Percentiles rank a stretch among this genome's conserved stretches.
Evolutionary conservation across 2,888 invertebrate species (phyloP).

Genomic region (Phoronis australis): DNA sequence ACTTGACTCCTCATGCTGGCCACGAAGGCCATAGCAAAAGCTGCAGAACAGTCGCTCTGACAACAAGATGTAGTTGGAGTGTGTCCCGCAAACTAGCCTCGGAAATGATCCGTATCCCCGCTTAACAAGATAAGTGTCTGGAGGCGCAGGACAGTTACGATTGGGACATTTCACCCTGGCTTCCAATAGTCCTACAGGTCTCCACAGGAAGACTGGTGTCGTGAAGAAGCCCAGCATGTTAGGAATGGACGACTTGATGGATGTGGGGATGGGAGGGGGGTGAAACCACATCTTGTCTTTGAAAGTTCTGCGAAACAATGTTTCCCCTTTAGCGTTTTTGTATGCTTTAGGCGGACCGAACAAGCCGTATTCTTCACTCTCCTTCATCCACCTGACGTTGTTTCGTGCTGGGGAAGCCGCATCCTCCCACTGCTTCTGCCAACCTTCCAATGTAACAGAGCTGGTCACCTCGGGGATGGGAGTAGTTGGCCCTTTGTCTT

Average conservation of each 20-base stretch:
- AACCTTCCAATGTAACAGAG: background rate
- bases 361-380: background rate
- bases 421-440: background rate
- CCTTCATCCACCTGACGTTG: background rate
- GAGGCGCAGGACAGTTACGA: background rate
- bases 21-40: background rate
- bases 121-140: background rate
- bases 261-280: background rate
- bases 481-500: too few species aligned
- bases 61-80: background rate
- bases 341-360: background rate
- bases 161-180: background rate
- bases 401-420: background rate
- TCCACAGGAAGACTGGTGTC: background rate
- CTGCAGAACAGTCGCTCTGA: background rate
- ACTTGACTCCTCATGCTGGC: background rate
- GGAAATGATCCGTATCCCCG: background rate
- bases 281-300: background rate
- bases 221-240: background rate
- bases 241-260: background rate
- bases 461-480: background rate
- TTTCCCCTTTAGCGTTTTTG: background rate
- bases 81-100: background rate
- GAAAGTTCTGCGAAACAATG: background rate
- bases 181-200: background rate